Conservation (phyloP, 2,113 vertebrate genomes). For the Oryzias javanicus region DNA sequence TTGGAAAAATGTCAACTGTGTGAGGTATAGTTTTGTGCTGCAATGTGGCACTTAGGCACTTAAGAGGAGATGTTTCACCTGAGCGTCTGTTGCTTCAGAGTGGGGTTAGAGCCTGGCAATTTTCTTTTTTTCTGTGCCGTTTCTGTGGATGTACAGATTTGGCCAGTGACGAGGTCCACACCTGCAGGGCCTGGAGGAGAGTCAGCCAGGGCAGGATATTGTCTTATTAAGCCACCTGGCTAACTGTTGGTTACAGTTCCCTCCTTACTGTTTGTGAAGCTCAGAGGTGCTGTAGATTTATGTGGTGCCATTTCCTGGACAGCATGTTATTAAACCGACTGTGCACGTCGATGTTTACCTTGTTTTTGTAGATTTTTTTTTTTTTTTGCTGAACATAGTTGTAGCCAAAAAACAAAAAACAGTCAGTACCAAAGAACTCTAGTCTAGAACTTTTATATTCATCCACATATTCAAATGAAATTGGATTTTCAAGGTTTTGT, state of each 20-base stretch:
- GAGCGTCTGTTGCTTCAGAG: constrained; percentile 18
- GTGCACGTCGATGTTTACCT: background rate
- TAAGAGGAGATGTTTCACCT: constrained; percentile 16
- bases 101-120: background rate
- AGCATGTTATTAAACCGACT: constrained; percentile 15
- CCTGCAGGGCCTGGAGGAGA: constrained; percentile 33
- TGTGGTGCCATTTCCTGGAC: constrained; percentile 10
- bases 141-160: constrained; percentile 33
- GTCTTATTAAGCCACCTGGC: constrained; percentile 61
- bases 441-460: too few relatives aligned
- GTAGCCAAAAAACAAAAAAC: background rate
- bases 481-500: too few relatives aligned
- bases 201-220: constrained; percentile 65
- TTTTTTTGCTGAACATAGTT: background rate
- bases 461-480: too few relatives aligned
- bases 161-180: constrained; percentile 41
- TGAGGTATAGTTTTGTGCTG: constrained; percentile 21
- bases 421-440: too few relatives aligned
- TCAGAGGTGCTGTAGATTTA: constrained; percentile 20
- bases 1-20: constrained; percentile 15
- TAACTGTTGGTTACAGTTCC: constrained; percentile 50
- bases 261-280: constrained; percentile 40
- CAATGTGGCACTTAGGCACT: constrained; percentile 8
- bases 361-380: background rate
- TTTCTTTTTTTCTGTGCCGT: constrained; percentile 16